A percentile compares a stretch with the other conserved stretches of the same genome.
phyloP scores from a whole-genome alignment of 2,113 vertebrate genomes.

The Australoheros scitulus region DNA sequence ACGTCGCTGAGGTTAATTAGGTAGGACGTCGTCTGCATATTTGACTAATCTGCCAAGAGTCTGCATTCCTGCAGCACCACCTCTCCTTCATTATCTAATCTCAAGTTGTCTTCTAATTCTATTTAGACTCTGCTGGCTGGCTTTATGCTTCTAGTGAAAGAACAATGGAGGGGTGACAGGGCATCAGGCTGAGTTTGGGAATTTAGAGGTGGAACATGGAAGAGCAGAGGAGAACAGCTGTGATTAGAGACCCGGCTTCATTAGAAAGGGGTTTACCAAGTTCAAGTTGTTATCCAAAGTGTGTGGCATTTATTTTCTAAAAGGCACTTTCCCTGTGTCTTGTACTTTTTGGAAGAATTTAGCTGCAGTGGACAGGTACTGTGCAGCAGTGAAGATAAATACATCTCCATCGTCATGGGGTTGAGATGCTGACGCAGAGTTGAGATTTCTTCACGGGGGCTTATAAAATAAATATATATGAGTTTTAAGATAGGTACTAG shows the following conservation, averaged over 20 bases:
- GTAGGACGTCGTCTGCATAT: constrained; percentile 43
- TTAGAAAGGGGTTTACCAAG: constrained; percentile 7
- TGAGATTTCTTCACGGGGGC: not conserved
- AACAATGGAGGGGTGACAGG: constrained; percentile 24
- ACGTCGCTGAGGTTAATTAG: constrained; percentile 52
- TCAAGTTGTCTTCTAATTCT: constrained; percentile 50
- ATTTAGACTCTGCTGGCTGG: constrained; percentile 33
- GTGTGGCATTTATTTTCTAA: not conserved
- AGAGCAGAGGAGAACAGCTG: not conserved
- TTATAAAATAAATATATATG: not conserved
- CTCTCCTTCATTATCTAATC: constrained; percentile 59
- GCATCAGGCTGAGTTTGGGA: not conserved
- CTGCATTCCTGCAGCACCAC: constrained; percentile 54
- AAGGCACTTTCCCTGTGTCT: not conserved
- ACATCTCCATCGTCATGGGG: not conserved
- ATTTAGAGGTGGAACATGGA: constrained; percentile 1
- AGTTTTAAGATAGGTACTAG: not conserved
- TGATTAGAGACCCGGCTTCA: constrained; percentile 29
- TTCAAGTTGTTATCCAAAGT: not conserved
- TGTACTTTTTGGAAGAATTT: not conserved
- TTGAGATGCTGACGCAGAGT: not conserved
- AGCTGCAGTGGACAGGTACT: not conserved
- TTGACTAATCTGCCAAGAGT: constrained; percentile 50
- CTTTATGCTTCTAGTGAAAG: not conserved
- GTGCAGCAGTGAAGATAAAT: not conserved